phyloP scores from a whole-genome alignment of 2,113 vertebrate species.

The Pelusios castaneus region DNA sequence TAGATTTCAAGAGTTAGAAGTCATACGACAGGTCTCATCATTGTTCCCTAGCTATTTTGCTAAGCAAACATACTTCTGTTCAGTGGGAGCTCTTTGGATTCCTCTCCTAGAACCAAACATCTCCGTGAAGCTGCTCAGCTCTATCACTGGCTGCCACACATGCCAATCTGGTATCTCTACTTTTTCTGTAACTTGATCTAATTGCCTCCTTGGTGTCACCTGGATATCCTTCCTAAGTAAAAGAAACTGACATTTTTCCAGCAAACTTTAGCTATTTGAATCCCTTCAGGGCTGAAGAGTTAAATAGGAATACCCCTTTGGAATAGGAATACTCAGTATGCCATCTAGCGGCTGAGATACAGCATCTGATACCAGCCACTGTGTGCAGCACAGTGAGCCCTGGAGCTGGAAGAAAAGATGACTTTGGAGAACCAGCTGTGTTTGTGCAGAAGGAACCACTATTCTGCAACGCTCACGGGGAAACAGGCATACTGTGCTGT shows the following conservation, averaged over 20 bases:
- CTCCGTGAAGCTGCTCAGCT: neutral
- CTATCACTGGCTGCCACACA: neutral
- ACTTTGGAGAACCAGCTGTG: neutral
- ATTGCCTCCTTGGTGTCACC: neutral
- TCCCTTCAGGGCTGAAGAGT: neutral
- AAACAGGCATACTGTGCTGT: neutral
- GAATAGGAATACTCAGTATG: neutral
- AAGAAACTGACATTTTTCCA: no score
- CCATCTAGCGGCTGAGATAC: neutral
- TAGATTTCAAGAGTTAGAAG: neutral
- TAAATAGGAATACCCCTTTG: neutral
- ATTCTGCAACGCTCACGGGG: neutral
- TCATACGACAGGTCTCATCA: neutral
- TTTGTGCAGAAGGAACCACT: neutral
- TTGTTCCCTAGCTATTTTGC: neutral
- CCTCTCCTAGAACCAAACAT: neutral
- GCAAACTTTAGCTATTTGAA: neutral
- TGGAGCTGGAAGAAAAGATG: neutral
- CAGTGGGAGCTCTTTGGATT: neutral
- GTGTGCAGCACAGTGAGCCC: neutral
- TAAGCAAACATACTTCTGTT: neutral
- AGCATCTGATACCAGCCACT: neutral
- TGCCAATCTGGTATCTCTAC: neutral
- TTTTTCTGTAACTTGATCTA: neutral
- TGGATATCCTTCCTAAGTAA: neutral